Base-by-base conservation (phyloP, 2,888 invertebrate species). In the Nesidiocoris tenuis region DNA sequence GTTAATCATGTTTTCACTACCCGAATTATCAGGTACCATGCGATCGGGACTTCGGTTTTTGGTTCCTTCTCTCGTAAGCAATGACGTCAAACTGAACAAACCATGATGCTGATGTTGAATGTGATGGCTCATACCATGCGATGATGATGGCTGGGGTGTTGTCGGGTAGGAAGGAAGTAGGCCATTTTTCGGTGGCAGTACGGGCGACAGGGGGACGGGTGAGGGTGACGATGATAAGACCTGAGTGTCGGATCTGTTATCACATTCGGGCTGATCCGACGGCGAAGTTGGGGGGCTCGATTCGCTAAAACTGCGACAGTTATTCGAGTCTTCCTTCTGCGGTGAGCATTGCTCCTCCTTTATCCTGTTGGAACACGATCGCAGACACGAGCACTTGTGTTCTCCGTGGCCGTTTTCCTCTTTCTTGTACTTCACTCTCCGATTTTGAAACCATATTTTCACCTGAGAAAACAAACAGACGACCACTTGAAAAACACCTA, bases 381-480 rank as follows among this genome's bases (percentile, higher is more conserved):
- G 75, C 24, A 74, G 75, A 39, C 77, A 79, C 1, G 74, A 59
- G 24, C 79, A 77, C 24, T 74, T 57, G 18, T 75, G 72, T 25
- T 66, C 75, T 16, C 72, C 55, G 3, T 17, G n/a, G 25, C 67
- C 59, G 19, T 59, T 59, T 56, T 92, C 92, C 80, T 95, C 95
- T 82, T 96, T 96, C 87, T 96, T 96, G 84, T 94, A 89, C 83
- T 96, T 96, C 0, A 96, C 96, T 1, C 96, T 87, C 3, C 96
- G 88, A 84, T 96, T 96, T 83, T 96, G 95, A 84, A 96, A 96
- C 96, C 96, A 94, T 80, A 94, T 94, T 84, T 94, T 96, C 79
- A 96, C 96, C 72, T 72, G 54, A 19, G 16, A 61, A 9, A 24
- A 61, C 0, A 59, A 25, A 56, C 3, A 59, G 19, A 18, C 59